phyloP scores from a whole-genome alignment of 2,888 invertebrate genomes.

The Cecidostiba fungosa region DNA sequence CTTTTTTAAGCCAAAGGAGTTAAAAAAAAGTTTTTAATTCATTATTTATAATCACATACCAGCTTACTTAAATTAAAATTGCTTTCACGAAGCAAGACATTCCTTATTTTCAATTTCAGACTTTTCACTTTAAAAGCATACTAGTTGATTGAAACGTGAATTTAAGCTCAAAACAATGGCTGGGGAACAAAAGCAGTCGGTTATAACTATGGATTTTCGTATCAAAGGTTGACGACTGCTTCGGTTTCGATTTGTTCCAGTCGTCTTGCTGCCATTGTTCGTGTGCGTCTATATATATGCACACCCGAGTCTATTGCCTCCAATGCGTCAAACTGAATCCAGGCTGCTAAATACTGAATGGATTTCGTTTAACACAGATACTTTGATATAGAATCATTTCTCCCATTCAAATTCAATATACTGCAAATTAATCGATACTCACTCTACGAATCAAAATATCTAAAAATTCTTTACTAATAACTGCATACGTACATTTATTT shows the following conservation, averaged over 20 bases:
- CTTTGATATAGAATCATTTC: not conserved
- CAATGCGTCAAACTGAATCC: constrained; percentile 3
- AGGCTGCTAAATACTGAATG: not conserved
- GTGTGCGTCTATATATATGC: not conserved
- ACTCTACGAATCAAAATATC: too few species aligned
- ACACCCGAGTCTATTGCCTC: not conserved
- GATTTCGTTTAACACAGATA: not conserved
- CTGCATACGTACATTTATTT: too few species aligned
- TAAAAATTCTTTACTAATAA: too few species aligned
- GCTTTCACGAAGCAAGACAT: not conserved
- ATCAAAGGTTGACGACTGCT: constrained; percentile 27
- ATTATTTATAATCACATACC: too few species aligned
- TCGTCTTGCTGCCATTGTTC: constrained; percentile 19
- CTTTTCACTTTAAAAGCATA: not conserved
- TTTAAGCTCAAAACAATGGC: not conserved
- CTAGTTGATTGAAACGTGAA: not conserved
- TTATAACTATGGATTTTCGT: not conserved
- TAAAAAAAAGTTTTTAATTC: too few species aligned
- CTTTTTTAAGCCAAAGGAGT: not conserved
- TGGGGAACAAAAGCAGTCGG: not conserved
- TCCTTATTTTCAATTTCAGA: not conserved
- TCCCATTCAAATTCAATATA: too few species aligned
- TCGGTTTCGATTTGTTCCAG: not conserved
- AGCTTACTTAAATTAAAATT: too few species aligned
- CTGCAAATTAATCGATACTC: too few species aligned